These are phyloP conservation scores for Sympetrum striolatum DNA, from an alignment of 2,888 invertebrate species.

Conservation along the genomic window DNA sequence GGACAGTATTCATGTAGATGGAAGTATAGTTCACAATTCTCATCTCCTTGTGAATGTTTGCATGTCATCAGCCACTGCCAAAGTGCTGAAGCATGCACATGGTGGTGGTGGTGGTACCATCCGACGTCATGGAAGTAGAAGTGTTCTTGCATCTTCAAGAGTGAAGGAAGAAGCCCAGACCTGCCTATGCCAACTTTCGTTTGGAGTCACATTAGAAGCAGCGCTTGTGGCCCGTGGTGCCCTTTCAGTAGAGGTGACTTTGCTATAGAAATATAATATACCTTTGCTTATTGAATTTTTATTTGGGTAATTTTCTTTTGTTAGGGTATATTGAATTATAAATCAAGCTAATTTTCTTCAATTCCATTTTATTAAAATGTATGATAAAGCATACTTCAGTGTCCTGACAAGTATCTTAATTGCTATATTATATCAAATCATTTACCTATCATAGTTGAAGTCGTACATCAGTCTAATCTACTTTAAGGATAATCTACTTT, in stretches of 20 bases:
- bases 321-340: no score
- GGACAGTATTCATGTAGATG: constrained; percentile 72
- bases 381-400: no score
- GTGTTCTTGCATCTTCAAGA: constrained; percentile 40
- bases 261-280: no score
- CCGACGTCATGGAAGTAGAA: constrained; percentile 50
- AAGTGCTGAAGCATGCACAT: constrained; percentile 64
- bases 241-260: constrained; percentile 78
- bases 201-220: constrained; percentile 77
- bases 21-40: constrained; percentile 73
- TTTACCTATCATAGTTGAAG: no score
- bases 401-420: no score
- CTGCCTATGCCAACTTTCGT: constrained; percentile 74
- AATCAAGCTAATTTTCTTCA: no score
- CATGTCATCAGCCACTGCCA: constrained; percentile 68
- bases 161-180: constrained; percentile 61
- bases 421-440: no score
- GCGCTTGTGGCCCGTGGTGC: constrained; percentile 82
- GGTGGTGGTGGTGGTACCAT: neutral
- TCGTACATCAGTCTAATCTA: no score
- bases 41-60: constrained; percentile 76
- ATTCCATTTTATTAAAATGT: no score
- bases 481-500: no score
- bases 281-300: no score
- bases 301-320: no score